Evolutionary conservation across 2,888 invertebrate genomes (phyloP), one percentile per base, ranked within the genome.

Genomic region (Meloe dianella): DNA sequence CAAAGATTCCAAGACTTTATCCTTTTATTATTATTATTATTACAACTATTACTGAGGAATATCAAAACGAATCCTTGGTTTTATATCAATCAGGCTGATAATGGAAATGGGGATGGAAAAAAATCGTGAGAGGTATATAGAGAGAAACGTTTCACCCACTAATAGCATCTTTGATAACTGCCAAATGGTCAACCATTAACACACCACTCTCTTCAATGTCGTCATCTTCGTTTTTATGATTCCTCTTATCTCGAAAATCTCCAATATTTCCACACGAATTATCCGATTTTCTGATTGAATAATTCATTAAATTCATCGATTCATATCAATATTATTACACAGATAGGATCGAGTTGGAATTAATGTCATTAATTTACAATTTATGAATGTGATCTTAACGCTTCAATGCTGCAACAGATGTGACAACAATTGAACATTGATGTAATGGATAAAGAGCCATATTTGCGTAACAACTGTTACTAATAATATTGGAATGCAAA

Each of bases 121-220:
- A 27, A 3, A 27, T 3, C 27, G 27, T 27, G 27, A 32, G 7
- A 32, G 7, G 32, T 32, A 32, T 32, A 32, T n/a, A n/a, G n/a
- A 32, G 32, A 9, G 1, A 10, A 10, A 32, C 32, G 7, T 9
- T 10, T 32, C 32, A 6, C 3, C n/a, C 41, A 17, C 41, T 41
- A 41, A 41, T 41, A 41, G 41, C 41, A 41, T 17, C 41, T 41
- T 41, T 17, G 41, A 41, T 41, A 41, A 41, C 41, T 41, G 41
- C 41, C 41, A 41, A 41, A 41, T 41, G 41, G 41, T 17, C 41
- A n/a, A n/a, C 41, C 41, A n/a, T 41, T 41, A 41, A 41, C n/a
- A 14, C 35, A 35, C n/a, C 35, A 35, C 6, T 7, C 12, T 4
- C 41, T 35, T 1, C 7, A 17, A 6, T 38, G 12, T 38, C 17